These are phyloP conservation scores for Homarus gammarus DNA, from an alignment of 2,888 invertebrate genomes.

Conservation along the genomic window DNA sequence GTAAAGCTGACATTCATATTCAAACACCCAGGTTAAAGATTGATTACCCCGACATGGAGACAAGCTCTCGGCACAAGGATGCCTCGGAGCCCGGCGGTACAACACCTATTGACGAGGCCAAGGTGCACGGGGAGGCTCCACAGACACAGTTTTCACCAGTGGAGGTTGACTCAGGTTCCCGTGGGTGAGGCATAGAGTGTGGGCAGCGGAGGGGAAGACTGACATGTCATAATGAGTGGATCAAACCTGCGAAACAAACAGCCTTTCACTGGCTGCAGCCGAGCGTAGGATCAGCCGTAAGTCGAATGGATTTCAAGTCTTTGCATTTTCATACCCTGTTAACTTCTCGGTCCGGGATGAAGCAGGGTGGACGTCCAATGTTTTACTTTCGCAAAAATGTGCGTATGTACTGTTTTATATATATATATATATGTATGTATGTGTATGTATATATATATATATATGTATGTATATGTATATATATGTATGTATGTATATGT, in stretches of 20 bases:
- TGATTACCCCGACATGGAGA: too few relatives aligned
- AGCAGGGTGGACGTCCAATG: too few relatives aligned
- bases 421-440: background rate
- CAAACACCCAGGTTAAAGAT: too few relatives aligned
- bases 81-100: background rate
- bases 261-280: conserved; percentile 2
- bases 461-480: background rate
- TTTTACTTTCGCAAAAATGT: too few relatives aligned
- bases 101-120: background rate
- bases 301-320: conserved; percentile 12
- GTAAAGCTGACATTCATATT: too few relatives aligned
- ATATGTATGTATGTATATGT: background rate
- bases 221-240: conserved; percentile 32
- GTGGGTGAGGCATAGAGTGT: conserved; percentile 12
- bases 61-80: background rate
- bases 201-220: conserved; percentile 12
- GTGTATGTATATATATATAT: background rate
- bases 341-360: background rate
- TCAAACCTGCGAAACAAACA: conserved; percentile 28
- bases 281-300: background rate
- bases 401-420: background rate
- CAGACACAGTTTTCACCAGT: background rate
- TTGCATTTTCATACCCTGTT: background rate
- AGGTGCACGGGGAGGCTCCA: background rate
- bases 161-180: background rate